Evolutionary conservation across 2,113 vertebrate genomes (phyloP).

Genomic region (Vulpes vulpes): DNA sequence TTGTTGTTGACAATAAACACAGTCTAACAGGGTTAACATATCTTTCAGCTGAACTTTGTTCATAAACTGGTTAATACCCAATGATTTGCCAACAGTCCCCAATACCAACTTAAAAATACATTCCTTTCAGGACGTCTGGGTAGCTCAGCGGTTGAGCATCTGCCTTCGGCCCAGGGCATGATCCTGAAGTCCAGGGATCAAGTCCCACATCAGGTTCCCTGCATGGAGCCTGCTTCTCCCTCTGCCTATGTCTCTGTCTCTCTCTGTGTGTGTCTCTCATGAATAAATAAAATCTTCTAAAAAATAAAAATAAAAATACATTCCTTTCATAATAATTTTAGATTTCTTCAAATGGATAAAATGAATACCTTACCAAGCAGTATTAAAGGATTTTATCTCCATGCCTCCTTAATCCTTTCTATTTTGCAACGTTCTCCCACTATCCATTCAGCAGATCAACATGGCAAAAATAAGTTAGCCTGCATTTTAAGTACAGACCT

Average conservation of each 20-base stretch:
- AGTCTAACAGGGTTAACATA: constrained; percentile 59
- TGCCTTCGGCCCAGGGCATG: too few relatives aligned
- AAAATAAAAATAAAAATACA: constrained; percentile 5
- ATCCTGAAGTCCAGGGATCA: too few relatives aligned
- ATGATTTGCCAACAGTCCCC: constrained; percentile 10
- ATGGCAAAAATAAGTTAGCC: constrained; percentile 26
- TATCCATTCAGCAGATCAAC: background rate
- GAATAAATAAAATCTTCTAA: too few relatives aligned
- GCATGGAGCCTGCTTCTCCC: too few relatives aligned
- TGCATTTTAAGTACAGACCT: constrained; percentile 12
- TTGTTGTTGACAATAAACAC: constrained; percentile 32
- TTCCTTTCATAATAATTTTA: constrained; percentile 60
- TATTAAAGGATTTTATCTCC: constrained; percentile 46
- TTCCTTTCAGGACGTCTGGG: background rate
- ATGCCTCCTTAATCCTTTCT: background rate
- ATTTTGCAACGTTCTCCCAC: background rate
- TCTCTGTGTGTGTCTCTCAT: too few relatives aligned
- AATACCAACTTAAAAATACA: constrained; percentile 30
- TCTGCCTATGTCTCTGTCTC: too few relatives aligned
- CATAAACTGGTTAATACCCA: constrained; percentile 17
- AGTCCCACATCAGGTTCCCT: too few relatives aligned
- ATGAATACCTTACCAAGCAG: constrained; percentile 53
- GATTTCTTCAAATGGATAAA: constrained; percentile 54
- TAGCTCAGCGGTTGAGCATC: too few relatives aligned
- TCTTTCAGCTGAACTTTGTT: constrained; percentile 13